A percentile compares a stretch with the other conserved stretches of the same genome.
phyloP scores from a whole-genome alignment of 2,888 invertebrate species.

The Eudemis profundana region DNA sequence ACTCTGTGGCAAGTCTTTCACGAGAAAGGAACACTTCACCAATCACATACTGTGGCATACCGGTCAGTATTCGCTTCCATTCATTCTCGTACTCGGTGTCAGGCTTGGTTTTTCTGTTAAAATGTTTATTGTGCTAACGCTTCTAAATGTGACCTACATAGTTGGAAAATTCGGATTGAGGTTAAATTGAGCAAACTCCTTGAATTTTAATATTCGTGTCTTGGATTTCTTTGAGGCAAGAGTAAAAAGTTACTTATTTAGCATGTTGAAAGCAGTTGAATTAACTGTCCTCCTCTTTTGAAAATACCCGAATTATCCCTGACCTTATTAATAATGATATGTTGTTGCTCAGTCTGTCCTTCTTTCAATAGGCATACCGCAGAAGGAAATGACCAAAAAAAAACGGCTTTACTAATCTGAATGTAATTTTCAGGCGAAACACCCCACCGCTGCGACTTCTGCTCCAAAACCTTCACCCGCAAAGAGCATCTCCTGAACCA shows the following conservation, averaged over 20 bases:
- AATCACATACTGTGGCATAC: slow-evolving; percentile 96
- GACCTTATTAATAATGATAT: too few relatives aligned
- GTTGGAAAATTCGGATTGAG: too few relatives aligned
- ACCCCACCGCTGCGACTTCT: slow-evolving; percentile 91
- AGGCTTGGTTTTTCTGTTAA: slow-evolving; percentile 63
- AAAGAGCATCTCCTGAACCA: slow-evolving; percentile 92
- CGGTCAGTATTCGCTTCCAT: slow-evolving; percentile 80
- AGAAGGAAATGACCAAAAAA: too few relatives aligned
- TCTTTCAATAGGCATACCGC: too few relatives aligned
- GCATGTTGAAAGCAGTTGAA: too few relatives aligned
- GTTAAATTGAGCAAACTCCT: too few relatives aligned
- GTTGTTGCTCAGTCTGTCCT: too few relatives aligned
- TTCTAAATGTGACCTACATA: background rate
- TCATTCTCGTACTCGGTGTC: slow-evolving; percentile 52
- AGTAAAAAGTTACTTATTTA: too few relatives aligned
- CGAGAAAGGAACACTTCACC: slow-evolving; percentile 95
- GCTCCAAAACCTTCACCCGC: slow-evolving; percentile 91
- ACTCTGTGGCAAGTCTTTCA: slow-evolving; percentile 95
- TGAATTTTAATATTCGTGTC: too few relatives aligned
- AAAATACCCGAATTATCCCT: too few relatives aligned
- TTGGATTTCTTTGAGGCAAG: too few relatives aligned
- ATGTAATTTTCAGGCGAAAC: slow-evolving; percentile 86
- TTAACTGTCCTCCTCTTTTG: too few relatives aligned
- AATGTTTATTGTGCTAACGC: background rate
- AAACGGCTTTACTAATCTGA: background rate